These are phyloP conservation scores for Chlorocebus sabaeus DNA, from an alignment of 2,113 vertebrate species.

Conservation along the genomic window DNA sequence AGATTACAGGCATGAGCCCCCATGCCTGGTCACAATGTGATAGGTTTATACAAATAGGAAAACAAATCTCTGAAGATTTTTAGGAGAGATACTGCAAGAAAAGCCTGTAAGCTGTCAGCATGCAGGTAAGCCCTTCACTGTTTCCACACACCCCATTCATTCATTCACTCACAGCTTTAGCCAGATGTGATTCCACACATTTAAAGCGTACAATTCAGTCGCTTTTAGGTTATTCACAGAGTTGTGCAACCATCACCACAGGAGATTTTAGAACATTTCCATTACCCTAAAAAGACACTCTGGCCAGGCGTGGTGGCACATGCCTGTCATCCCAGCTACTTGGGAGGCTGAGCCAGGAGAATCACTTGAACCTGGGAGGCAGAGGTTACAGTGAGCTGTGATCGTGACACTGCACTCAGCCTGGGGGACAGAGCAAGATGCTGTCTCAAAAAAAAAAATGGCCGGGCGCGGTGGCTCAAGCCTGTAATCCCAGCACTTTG, in stretches of 20 bases:
- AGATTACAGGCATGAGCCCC: too few relatives aligned
- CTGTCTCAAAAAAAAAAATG: too few relatives aligned
- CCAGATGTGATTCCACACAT: background rate
- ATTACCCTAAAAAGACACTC: background rate
- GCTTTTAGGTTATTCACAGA: background rate
- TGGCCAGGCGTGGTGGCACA: too few relatives aligned
- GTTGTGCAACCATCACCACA: accelerated
- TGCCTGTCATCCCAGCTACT: too few relatives aligned
- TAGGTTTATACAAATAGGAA: background rate
- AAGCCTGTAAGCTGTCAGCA: background rate
- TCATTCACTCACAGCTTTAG: background rate
- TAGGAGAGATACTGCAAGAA: background rate
- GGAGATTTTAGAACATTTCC: background rate
- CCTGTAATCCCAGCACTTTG: too few relatives aligned
- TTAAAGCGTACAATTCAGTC: accelerated
- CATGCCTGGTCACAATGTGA: accelerated
- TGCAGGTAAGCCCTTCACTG: too few relatives aligned
- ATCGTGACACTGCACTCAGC: too few relatives aligned
- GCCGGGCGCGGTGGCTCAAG: too few relatives aligned
- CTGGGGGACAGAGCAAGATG: too few relatives aligned
- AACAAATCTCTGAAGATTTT: background rate
- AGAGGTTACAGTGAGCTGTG: too few relatives aligned
- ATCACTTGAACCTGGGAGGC: too few relatives aligned
- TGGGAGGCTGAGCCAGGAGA: too few relatives aligned
- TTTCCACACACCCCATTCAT: background rate